phyloP scores from a whole-genome alignment of 2,888 invertebrate species.

The Cheilosia urbana region DNA sequence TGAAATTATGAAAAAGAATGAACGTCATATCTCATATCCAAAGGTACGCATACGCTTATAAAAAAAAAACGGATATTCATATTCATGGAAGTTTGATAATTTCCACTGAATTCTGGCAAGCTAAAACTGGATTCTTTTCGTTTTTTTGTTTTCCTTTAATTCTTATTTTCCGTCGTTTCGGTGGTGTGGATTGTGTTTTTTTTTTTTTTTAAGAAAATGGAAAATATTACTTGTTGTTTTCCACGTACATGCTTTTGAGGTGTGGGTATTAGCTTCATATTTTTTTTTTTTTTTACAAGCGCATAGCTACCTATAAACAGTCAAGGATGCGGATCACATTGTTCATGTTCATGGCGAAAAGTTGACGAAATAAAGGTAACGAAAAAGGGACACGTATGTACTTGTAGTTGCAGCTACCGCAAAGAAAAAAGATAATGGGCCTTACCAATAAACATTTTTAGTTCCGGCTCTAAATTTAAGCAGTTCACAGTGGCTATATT shows the following conservation, averaged over 20 bases:
- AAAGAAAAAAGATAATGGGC: background rate
- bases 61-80: slow-evolving; percentile 1
- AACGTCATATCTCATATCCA: slow-evolving; percentile 13
- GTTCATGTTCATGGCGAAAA: slow-evolving; percentile 19
- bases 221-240: slow-evolving; percentile 3
- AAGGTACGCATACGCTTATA: background rate
- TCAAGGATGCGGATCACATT: slow-evolving; percentile 34
- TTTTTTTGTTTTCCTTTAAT: background rate
- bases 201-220: slow-evolving; percentile 5
- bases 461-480: no score
- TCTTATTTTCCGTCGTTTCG: slow-evolving; percentile 34
- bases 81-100: slow-evolving; percentile 27
- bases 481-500: no score
- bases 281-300: slow-evolving; percentile 4
- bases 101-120: slow-evolving; percentile 64
- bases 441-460: no score
- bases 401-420: background rate
- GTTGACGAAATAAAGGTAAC: background rate
- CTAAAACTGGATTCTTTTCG: slow-evolving; percentile 37
- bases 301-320: slow-evolving; percentile 25
- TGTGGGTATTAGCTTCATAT: background rate
- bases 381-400: no score
- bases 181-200: slow-evolving; percentile 5
- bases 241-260: background rate
- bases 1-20: slow-evolving; percentile 72